Evolutionary conservation across 2,797 vertebrate species (phyloP).

Genomic region (Sebastes melanostomus): DNA sequence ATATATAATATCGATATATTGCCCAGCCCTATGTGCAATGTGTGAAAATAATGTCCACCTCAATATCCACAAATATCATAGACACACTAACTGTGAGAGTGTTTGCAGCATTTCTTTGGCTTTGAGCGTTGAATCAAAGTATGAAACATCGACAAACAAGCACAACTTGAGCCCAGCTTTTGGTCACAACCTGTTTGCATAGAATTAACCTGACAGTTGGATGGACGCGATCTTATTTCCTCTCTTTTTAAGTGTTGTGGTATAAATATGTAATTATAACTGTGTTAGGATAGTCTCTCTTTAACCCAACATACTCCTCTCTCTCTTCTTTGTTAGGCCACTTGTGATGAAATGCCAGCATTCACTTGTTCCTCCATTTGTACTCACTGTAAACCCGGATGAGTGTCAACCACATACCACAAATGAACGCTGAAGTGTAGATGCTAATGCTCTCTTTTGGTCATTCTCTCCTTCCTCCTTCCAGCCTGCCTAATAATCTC

Average conservation of each 20-base stretch:
- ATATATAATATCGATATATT: too few relatives aligned
- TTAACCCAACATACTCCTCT: constrained; percentile 38
- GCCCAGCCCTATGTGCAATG: neutral
- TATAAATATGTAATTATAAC: constrained; percentile 26
- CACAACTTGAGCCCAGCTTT: neutral
- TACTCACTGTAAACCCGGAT: constrained; percentile 44
- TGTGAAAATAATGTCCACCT: neutral
- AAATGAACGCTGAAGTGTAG: constrained; percentile 59
- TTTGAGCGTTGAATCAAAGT: neutral
- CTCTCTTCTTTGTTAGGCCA: constrained; percentile 13
- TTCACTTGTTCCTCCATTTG: constrained; percentile 55
- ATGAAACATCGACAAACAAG: neutral
- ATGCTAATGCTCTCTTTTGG: constrained; percentile 62
- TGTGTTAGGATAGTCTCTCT: constrained; percentile 30
- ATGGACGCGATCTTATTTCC: neutral
- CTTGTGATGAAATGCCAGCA: constrained; percentile 35
- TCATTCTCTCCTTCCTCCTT: constrained; percentile 39
- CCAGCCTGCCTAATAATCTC: constrained; percentile 53
- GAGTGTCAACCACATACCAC: constrained; percentile 45
- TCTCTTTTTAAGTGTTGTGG: neutral
- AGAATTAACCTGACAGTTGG: neutral
- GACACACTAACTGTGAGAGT: neutral
- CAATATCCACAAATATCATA: neutral
- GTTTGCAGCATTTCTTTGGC: neutral
- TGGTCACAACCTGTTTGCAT: neutral